phyloP scores from a whole-genome alignment of 2,797 vertebrate genomes.

The Natrix natrix region DNA sequence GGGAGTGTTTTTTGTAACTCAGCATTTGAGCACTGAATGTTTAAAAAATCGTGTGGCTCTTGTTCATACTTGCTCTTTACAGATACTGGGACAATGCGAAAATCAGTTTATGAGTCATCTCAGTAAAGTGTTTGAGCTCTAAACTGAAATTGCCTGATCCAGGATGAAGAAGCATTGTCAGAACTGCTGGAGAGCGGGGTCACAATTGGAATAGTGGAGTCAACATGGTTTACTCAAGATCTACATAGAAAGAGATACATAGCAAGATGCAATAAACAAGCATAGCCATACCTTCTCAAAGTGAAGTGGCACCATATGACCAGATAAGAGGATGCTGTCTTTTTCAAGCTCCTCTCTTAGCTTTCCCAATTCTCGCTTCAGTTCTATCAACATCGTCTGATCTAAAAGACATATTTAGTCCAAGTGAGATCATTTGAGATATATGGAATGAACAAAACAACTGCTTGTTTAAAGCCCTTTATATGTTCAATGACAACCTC shows the following conservation, averaged over 20 bases:
- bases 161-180: not conserved
- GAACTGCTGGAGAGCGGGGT: not conserved
- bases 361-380: constrained; percentile 57
- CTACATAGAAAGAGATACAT: not conserved
- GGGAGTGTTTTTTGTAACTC: not conserved
- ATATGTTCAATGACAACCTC: not conserved
- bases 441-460: not conserved
- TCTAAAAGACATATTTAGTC: constrained; percentile 60
- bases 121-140: not conserved
- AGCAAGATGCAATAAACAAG: not conserved
- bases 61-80: not conserved
- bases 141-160: not conserved
- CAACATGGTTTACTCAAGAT: not conserved
- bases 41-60: not conserved
- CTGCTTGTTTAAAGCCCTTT: not conserved
- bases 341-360: constrained; percentile 24
- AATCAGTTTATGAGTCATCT: constrained; percentile 10
- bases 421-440: not conserved
- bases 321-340: constrained; percentile 1
- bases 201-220: not conserved
- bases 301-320: constrained; percentile 75
- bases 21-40: not conserved
- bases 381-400: constrained; percentile 53
- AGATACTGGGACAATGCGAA: not conserved
- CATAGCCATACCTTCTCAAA: constrained; percentile 83